Percentiles rank a stretch among this genome's conserved stretches.
phyloP scores from a whole-genome alignment of 2,113 vertebrate genomes.

The Rattus rattus region DNA sequence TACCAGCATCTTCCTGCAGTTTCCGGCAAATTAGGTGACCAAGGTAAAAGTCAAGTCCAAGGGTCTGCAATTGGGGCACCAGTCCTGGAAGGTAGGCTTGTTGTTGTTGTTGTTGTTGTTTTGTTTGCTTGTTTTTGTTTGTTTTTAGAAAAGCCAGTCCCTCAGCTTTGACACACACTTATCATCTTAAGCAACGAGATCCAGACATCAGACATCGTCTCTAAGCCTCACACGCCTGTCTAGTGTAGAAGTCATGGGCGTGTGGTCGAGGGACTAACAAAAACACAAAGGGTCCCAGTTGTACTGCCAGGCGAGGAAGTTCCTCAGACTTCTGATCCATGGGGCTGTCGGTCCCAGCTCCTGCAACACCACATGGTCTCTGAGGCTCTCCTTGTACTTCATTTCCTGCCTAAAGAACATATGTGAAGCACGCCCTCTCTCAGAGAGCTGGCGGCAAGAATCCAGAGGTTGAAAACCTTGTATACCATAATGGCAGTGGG shows the following conservation, averaged over 20 bases:
- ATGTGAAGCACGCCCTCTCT: not conserved
- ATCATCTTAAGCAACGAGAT: not conserved
- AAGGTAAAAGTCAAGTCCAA: not conserved
- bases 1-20: constrained; percentile 39
- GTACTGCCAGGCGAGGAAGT: not conserved
- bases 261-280: not conserved
- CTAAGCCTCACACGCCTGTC: not conserved
- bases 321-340: not conserved
- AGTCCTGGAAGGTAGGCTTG: not conserved
- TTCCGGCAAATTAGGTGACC: not conserved
- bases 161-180: constrained; percentile 3
- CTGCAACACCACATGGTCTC: not conserved
- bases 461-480: not conserved
- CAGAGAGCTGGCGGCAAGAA: not conserved
- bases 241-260: not conserved
- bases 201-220: constrained; percentile 22
- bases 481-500: not conserved
- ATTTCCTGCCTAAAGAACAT: not conserved
- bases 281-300: not conserved
- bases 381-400: not conserved
- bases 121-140: too few relatives aligned
- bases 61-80: not conserved
- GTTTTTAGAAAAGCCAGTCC: constrained; percentile 20
- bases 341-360: too few relatives aligned
- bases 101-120: too few relatives aligned